These are phyloP conservation scores for Drosophila novamexicana DNA, from an alignment of 1,140 invertebrate species.

Conservation along the genomic window DNA sequence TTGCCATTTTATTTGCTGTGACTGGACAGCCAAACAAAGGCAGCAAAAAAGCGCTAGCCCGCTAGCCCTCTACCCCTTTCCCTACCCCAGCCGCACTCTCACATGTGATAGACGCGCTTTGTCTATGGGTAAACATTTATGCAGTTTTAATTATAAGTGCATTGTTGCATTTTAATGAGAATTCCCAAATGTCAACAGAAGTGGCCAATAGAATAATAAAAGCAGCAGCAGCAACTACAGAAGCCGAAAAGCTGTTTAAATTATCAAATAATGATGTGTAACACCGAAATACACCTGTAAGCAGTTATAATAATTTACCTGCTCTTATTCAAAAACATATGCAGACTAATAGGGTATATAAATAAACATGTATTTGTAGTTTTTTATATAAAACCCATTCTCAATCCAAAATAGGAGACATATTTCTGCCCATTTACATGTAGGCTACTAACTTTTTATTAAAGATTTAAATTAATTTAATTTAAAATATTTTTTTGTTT, in stretches of 20 bases:
- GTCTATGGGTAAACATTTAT: conserved; percentile 48
- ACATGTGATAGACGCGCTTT: conserved; percentile 12
- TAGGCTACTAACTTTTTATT: no score
- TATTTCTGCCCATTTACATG: no score
- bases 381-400: no score
- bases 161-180: conserved; percentile 48
- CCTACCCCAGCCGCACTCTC: not conserved
- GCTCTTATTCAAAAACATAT: no score
- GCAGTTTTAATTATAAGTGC: conserved; percentile 56
- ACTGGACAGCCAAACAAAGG: conserved; percentile 18
- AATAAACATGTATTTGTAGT: no score
- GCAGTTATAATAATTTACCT: not conserved
- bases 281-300: conserved; percentile 19
- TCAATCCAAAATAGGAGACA: no score
- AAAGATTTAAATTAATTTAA: no score
- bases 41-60: conserved; percentile 9
- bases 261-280: conserved; percentile 35
- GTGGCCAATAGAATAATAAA: conserved; percentile 31
- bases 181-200: conserved; percentile 46
- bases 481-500: no score
- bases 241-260: conserved; percentile 27
- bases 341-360: no score
- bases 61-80: not conserved
- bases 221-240: conserved; percentile 14
- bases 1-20: conserved; percentile 49